Conservation (phyloP, 2,113 vertebrate genomes). For the Epinephelus fuscoguttatus region DNA sequence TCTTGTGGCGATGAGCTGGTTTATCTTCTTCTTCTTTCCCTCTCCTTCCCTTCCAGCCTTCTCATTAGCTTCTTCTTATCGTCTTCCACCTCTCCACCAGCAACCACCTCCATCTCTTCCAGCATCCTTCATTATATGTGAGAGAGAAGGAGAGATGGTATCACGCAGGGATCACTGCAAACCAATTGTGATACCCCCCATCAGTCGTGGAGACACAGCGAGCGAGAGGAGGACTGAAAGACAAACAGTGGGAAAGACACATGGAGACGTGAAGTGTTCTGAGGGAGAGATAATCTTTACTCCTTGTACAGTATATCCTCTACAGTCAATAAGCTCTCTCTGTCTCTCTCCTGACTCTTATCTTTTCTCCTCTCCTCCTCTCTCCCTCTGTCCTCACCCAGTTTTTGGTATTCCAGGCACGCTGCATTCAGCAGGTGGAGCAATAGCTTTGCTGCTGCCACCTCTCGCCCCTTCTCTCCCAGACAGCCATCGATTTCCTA, state of each 20-base stretch:
- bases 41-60: background rate
- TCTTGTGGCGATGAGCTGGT: too few species aligned
- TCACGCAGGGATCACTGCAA: conserved; percentile 35
- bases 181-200: conserved; percentile 27
- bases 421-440: conserved; percentile 61
- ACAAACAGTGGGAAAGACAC: conserved; percentile 42
- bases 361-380: background rate
- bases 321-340: conserved; percentile 68
- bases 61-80: background rate
- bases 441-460: conserved; percentile 72
- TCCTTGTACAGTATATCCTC: conserved; percentile 75
- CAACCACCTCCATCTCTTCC: background rate
- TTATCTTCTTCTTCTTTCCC: background rate
- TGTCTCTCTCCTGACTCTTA: background rate
- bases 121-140: conserved; percentile 6
- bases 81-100: background rate
- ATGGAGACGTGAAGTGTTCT: conserved; percentile 32
- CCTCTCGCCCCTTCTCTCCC: conserved; percentile 55
- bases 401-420: conserved; percentile 68
- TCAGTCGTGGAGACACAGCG: conserved; percentile 10
- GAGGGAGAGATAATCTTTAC: conserved; percentile 61
- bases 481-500: conserved; percentile 75
- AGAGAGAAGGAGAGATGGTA: conserved; percentile 21
- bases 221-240: conserved; percentile 16
- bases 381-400: background rate